phyloP scores from a whole-genome alignment of 2,888 invertebrate species.

The Aphrophora alni region DNA sequence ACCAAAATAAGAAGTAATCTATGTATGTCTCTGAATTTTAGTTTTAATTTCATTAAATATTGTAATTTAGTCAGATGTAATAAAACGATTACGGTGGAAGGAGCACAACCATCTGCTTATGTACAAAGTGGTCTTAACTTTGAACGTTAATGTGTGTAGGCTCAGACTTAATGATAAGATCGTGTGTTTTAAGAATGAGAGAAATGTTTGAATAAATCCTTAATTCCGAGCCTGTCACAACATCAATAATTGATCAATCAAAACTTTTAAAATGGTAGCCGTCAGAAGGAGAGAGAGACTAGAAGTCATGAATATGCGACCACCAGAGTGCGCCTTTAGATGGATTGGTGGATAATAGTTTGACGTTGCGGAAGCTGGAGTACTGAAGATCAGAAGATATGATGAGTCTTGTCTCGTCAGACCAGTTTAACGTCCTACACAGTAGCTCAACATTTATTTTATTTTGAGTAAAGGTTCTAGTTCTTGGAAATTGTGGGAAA shows the following conservation, averaged over 20 bases:
- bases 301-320: neutral
- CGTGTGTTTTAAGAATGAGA: neutral
- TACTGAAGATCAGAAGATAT: neutral
- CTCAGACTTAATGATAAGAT: neutral
- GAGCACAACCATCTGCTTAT: too few relatives aligned
- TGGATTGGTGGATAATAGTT: neutral
- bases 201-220: slow-evolving; percentile 9
- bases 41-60: too few relatives aligned
- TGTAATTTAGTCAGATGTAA: too few relatives aligned
- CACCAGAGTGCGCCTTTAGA: neutral
- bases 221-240: neutral
- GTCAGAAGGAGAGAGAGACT: too few relatives aligned
- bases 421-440: neutral
- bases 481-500: too few relatives aligned
- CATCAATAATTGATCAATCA: slow-evolving; percentile 1
- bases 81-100: too few relatives aligned
- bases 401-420: neutral
- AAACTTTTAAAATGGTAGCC: slow-evolving; percentile 3
- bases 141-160: neutral
- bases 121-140: too few relatives aligned
- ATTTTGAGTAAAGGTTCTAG: too few relatives aligned
- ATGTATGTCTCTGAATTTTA: too few relatives aligned
- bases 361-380: too few relatives aligned
- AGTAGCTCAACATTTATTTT: neutral
- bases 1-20: too few relatives aligned